phyloP scores from a whole-genome alignment of 1,140 invertebrate genomes.

The Aphaenogaster floridana region DNA sequence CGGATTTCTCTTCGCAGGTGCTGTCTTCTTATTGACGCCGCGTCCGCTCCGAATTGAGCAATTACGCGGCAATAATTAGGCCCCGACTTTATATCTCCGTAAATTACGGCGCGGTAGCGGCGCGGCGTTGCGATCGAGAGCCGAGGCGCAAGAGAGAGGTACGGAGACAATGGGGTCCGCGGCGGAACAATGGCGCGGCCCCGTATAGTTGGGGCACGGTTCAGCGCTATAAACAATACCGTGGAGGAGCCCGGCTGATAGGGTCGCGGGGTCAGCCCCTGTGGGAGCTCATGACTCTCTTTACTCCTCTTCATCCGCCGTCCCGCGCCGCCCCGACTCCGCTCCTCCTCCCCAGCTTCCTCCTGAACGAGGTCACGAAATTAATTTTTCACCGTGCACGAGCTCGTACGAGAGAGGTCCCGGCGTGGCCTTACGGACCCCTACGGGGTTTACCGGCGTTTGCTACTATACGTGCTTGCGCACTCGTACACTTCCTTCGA shows the following conservation, averaged over 20 bases:
- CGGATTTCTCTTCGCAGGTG: conserved; percentile 27
- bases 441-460: conserved; percentile 53
- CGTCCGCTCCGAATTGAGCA: conserved; percentile 80
- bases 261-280: conserved; percentile 84
- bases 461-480: conserved; percentile 60
- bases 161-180: conserved; percentile 77
- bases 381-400: conserved; percentile 76
- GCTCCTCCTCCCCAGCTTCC: conserved; percentile 61
- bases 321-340: conserved; percentile 39
- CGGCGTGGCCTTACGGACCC: conserved; percentile 41
- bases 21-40: conserved; percentile 41
- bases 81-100: conserved; percentile 76
- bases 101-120: conserved; percentile 77
- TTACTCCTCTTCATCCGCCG: conserved; percentile 77
- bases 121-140: conserved; percentile 54
- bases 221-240: conserved; percentile 83
- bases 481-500: conserved; percentile 1
- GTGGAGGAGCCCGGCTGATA: conserved; percentile 81
- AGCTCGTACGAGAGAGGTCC: conserved; percentile 60
- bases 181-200: conserved; percentile 65
- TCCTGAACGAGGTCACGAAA: conserved; percentile 80
- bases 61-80: conserved; percentile 83
- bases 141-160: conserved; percentile 61
- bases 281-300: conserved; percentile 84
- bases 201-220: conserved; percentile 77